A percentile compares a stretch with the other conserved stretches of the same genome.
phyloP scores from a whole-genome alignment of 2,113 vertebrate genomes.

The Actenoides hombroni region DNA sequence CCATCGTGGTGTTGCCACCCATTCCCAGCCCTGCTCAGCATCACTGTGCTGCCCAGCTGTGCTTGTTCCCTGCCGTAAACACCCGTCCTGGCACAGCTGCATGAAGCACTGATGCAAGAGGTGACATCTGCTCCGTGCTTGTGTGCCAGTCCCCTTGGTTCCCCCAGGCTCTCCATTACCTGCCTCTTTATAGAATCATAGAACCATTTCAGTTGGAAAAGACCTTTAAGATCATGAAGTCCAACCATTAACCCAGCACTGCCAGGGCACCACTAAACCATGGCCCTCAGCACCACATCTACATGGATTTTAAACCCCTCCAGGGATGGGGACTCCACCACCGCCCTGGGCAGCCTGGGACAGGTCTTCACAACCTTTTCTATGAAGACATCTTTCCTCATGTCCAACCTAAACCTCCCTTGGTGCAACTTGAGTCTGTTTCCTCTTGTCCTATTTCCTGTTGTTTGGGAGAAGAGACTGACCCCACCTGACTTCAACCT shows the following conservation, averaged over 20 bases:
- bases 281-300: neutral
- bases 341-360: neutral
- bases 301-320: neutral
- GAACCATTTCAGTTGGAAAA: neutral
- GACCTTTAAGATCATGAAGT: neutral
- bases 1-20: neutral
- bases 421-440: neutral
- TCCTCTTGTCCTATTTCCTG: neutral
- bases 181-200: neutral
- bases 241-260: neutral
- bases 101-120: neutral
- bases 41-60: neutral
- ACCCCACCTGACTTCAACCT: neutral
- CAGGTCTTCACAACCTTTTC: neutral
- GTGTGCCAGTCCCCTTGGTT: neutral
- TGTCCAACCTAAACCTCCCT: neutral
- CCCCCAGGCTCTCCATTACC: neutral
- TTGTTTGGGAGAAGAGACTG: neutral
- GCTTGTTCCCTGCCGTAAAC: neutral
- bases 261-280: neutral
- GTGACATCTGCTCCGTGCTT: neutral
- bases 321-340: neutral
- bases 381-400: neutral
- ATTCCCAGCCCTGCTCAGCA: neutral
- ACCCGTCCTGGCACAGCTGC: neutral